A percentile compares a stretch with the other conserved stretches of the same genome.
Conservation (phyloP, 2,113 vertebrate genomes). For the Echinops telfairi region DNA sequence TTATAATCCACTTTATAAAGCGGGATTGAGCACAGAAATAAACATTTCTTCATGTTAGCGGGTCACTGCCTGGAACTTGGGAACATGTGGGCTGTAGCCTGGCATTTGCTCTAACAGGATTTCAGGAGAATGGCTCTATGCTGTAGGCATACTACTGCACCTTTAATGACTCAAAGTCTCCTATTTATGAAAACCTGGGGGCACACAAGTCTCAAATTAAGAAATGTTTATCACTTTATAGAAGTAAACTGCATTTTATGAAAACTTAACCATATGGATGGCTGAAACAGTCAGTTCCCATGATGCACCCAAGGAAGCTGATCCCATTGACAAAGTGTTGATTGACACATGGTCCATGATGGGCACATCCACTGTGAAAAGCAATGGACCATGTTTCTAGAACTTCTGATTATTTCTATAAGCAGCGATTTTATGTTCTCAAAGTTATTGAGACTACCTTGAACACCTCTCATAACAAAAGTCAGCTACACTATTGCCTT, state of each 20-base stretch:
- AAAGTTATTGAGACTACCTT: conserved; percentile 21
- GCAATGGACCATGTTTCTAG: background rate
- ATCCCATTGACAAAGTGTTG: conserved; percentile 13
- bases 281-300: background rate
- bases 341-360: conserved; percentile 33
- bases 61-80: background rate
- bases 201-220: background rate
- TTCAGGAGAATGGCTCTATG: background rate
- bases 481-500: background rate
- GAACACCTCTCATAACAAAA: conserved; percentile 36
- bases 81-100: background rate
- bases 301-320: background rate
- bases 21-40: background rate
- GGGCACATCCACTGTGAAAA: background rate
- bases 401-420: conserved; percentile 26
- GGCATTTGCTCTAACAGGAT: background rate
- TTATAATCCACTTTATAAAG: background rate
- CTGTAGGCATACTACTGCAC: too few relatives aligned
- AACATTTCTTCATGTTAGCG: conserved; percentile 48
- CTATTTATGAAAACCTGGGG: conserved; percentile 18
- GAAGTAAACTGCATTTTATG: background rate
- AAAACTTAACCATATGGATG: background rate
- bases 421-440: conserved; percentile 32
- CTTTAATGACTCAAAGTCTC: background rate
- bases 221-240: conserved; percentile 17